Evolutionary conservation across 2,113 vertebrate genomes (phyloP), one percentile per base, ranked within the genome.

Genomic region (Saccopteryx leptura): DNA sequence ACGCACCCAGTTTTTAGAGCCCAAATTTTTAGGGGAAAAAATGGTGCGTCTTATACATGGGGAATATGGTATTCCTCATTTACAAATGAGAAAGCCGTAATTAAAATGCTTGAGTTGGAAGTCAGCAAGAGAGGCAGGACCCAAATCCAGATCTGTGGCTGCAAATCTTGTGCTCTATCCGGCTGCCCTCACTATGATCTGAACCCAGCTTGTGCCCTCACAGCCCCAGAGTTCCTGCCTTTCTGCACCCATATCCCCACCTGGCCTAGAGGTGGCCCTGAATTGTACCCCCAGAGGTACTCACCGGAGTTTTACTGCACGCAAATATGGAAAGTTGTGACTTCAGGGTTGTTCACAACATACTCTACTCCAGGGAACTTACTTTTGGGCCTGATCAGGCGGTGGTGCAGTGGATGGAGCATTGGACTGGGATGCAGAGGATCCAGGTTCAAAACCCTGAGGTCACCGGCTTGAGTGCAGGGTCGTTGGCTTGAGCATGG

Each of bases 121-220:
- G 52, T 23, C 54, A 17, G 3, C 10, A 12, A 56, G n/a, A 90
- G 31, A 71, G 46, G 24, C 75, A 33, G 13, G 60, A 65, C 50
- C 23, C 19, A 14, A 63, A 54, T 23, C 60, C 60, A 80, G n/a
- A 9, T 52, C 88, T 81, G 7, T 21, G 33, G 19, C 61, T 79
- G 10, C n/a, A n/a, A 17, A 33, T 65, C 26, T 58, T 24, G 14
- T 39, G 71, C 31, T 61, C 66, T 7, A 0, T 24, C 0, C 0
- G 75, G 24, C 39, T 79, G 19, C 19, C 65, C 24, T 85, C 39
- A 17, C 76, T 54, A 72, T 71, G 15, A 92, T 28, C 8, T 0
- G 0, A 31, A 69, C 26, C 48, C 63, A 66, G 52, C 15, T 28
- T 10, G 15, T 33, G 13, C 12, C 54, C 24, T 17, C 1, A 17